Evolutionary conservation across 1,140 invertebrate species (phyloP).

Genomic region (Caenorhabditis tropicalis): DNA sequence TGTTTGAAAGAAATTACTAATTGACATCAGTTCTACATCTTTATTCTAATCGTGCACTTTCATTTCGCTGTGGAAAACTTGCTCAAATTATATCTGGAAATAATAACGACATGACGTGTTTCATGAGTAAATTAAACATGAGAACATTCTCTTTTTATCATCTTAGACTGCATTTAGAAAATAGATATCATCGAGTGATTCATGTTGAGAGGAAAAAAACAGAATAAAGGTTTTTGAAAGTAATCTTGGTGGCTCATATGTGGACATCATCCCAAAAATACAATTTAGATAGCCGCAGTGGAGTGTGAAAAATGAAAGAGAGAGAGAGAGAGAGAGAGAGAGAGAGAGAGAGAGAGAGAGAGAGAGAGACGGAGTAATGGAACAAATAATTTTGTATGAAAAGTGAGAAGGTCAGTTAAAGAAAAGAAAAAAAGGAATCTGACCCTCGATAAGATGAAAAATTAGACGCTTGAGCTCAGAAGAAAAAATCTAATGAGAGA

Average conservation of each 20-base stretch:
- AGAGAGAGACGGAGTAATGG: neutral
- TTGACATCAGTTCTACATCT: neutral
- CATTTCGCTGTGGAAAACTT: too few species aligned
- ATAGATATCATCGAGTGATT: too few species aligned
- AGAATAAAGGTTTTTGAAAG: neutral
- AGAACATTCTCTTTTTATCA: too few species aligned
- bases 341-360: too few species aligned
- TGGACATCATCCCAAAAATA: neutral
- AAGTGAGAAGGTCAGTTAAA: conserved; percentile 32
- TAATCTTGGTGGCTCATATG: neutral
- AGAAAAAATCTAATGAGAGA: neutral
- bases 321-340: conserved; percentile 5
- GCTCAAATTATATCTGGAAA: too few species aligned
- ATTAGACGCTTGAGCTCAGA: neutral
- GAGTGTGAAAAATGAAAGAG: neutral
- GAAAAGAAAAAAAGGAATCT: neutral
- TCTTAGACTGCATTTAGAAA: too few species aligned
- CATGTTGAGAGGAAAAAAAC: neutral
- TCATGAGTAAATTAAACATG: too few species aligned
- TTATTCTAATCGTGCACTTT: neutral
- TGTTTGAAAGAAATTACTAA: neutral
- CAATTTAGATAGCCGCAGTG: neutral
- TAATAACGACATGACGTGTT: too few species aligned
- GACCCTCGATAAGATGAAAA: neutral
- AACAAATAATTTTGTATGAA: conserved; percentile 23